phyloP scores from a whole-genome alignment of 2,888 invertebrate species.

The Metalampra italica region DNA sequence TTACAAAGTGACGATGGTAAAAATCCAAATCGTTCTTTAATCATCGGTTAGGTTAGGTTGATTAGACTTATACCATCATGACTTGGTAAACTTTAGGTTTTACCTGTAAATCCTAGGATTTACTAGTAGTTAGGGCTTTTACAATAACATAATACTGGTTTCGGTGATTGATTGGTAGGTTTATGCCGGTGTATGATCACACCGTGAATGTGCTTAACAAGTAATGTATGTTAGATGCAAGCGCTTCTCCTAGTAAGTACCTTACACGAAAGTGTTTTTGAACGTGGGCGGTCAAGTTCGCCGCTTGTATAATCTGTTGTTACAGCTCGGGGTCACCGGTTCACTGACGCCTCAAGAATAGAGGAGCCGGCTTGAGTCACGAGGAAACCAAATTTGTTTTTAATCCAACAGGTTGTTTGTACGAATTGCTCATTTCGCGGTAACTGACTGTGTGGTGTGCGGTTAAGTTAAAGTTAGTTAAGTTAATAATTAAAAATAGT shows the following conservation, averaged over 20 bases:
- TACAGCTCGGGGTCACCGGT: constrained; percentile 56
- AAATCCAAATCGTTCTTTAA: too few relatives aligned
- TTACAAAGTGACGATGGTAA: too few relatives aligned
- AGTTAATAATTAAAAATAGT: constrained; percentile 23
- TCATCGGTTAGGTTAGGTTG: too few relatives aligned
- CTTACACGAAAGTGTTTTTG: constrained; percentile 39
- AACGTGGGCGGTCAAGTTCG: constrained; percentile 70
- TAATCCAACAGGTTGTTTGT: constrained; percentile 53
- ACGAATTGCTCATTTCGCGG: constrained; percentile 42
- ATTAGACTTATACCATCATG: too few relatives aligned
- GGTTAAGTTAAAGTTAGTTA: constrained; percentile 44
- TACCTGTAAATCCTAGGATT: too few relatives aligned
- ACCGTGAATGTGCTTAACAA: too few relatives aligned
- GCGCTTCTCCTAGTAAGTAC: constrained; percentile 14
- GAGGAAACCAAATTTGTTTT: constrained; percentile 47
- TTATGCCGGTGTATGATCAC: too few relatives aligned
- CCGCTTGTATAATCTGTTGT: constrained; percentile 52
- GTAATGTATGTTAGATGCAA: constrained; percentile 14
- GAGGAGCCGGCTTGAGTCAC: constrained; percentile 55
- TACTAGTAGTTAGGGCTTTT: too few relatives aligned
- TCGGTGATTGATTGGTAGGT: too few relatives aligned
- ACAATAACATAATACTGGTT: too few relatives aligned
- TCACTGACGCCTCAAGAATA: constrained; percentile 43
- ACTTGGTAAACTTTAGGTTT: too few relatives aligned
- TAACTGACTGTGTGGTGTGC: constrained; percentile 43